Evolutionary conservation across 2,113 vertebrate genomes (phyloP).

Genomic region (Philantomba maxwellii): DNA sequence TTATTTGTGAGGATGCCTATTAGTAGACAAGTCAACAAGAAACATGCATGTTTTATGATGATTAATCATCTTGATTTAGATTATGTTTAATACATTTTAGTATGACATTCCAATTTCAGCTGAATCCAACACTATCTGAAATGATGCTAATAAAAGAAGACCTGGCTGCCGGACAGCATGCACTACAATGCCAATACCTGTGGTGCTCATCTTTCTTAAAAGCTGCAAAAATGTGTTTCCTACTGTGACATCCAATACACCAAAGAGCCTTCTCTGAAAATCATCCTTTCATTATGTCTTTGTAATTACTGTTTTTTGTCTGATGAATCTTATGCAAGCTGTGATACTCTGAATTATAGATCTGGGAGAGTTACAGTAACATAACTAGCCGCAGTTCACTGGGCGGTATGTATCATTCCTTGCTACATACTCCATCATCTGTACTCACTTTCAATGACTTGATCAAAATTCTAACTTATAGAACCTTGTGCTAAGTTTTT

Average conservation of each 20-base stretch:
- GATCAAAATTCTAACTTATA: background rate
- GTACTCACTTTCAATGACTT: background rate
- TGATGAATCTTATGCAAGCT: constrained; percentile 39
- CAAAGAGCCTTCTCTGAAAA: background rate
- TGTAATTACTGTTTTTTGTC: constrained; percentile 44
- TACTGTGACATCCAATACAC: background rate
- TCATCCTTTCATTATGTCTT: constrained; percentile 35
- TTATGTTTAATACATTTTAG: background rate
- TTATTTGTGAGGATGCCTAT: background rate
- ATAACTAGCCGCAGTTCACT: background rate
- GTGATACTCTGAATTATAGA: constrained; percentile 45
- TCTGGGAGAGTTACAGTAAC: background rate
- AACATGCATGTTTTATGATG: background rate
- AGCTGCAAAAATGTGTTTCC: constrained; percentile 14
- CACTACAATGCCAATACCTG: background rate
- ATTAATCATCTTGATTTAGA: background rate
- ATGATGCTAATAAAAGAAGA: background rate
- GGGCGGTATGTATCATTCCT: fast-evolving
- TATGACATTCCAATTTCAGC: background rate
- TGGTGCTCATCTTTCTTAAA: constrained; percentile 25
- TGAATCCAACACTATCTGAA: background rate
- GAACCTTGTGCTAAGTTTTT: background rate
- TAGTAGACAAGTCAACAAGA: background rate
- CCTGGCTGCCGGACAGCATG: background rate
- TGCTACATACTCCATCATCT: background rate